phyloP scores from a whole-genome alignment of 2,888 invertebrate genomes.

The Cotesia congregata region DNA sequence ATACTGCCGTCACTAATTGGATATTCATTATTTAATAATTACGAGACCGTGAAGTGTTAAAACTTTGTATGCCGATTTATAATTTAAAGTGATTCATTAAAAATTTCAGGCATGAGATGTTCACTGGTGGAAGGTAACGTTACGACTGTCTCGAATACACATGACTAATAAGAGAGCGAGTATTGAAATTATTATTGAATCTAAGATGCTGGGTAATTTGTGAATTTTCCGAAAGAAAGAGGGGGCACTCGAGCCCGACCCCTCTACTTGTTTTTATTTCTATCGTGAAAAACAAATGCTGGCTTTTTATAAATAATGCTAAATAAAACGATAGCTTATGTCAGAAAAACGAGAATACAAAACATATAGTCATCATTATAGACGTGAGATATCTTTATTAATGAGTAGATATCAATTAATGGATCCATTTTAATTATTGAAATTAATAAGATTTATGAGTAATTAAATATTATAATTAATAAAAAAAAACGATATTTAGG shows the following conservation, averaged over 20 bases:
- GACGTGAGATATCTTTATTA: too few relatives aligned
- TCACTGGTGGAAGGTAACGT: constrained; percentile 29
- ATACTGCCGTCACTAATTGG: neutral
- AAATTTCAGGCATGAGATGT: neutral
- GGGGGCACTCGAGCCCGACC: neutral
- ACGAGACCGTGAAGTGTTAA: neutral
- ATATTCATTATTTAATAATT: constrained; percentile 8
- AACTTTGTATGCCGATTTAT: neutral
- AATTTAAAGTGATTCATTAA: neutral
- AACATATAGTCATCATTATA: too few relatives aligned
- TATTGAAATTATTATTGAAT: constrained; percentile 6
- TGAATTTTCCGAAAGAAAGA: constrained; percentile 15
- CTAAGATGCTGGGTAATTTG: constrained; percentile 19
- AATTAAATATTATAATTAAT: too few relatives aligned
- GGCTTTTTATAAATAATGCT: neutral
- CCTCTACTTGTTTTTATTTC: neutral
- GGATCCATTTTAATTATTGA: too few relatives aligned
- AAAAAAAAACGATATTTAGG: too few relatives aligned
- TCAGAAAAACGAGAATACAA: too few relatives aligned
- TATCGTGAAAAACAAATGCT: neutral
- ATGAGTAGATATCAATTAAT: too few relatives aligned
- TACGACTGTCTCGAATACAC: constrained; percentile 23
- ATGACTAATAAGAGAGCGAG: constrained; percentile 22
- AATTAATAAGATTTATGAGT: too few relatives aligned
- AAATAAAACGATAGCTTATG: neutral